Percentiles rank a stretch among this genome's conserved stretches.
These are phyloP conservation scores for Busseola fusca DNA, from an alignment of 2,888 invertebrate genomes.

Conservation along the genomic window DNA sequence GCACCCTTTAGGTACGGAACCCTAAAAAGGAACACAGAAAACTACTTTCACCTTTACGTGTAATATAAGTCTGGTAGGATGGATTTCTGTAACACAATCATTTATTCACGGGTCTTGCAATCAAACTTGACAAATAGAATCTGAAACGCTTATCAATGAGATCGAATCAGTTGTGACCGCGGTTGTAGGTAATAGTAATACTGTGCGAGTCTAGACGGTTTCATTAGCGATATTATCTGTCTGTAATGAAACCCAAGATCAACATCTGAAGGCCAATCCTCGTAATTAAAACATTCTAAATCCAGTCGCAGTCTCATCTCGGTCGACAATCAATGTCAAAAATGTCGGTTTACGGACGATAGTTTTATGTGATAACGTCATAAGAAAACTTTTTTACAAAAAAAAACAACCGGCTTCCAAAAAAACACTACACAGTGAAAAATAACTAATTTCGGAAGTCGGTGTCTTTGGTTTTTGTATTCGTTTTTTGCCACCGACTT, in stretches of 20 bases:
- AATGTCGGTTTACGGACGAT: no score
- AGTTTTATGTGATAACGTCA: no score
- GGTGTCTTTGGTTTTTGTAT: no score
- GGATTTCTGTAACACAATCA: not conserved
- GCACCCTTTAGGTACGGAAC: not conserved
- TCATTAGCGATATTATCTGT: constrained; percentile 1
- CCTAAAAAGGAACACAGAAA: not conserved
- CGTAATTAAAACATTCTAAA: no score
- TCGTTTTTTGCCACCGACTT: no score
- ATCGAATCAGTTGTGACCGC: not conserved
- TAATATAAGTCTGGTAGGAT: not conserved
- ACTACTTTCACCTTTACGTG: not conserved
- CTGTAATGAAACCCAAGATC: not conserved
- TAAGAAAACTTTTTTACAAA: no score
- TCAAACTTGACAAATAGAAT: not conserved
- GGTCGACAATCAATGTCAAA: no score
- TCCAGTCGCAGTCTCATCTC: no score
- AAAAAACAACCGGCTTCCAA: no score
- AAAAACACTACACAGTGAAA: no score
- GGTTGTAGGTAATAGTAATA: not conserved
- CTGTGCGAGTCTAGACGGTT: constrained; percentile 3
- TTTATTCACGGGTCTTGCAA: not conserved
- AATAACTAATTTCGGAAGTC: no score
- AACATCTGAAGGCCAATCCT: not conserved
- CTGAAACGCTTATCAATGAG: not conserved